A percentile compares a stretch with the other conserved stretches of the same genome.
phyloP scores from a whole-genome alignment of 1,140 invertebrate genomes.

The Ceratina australensis region DNA sequence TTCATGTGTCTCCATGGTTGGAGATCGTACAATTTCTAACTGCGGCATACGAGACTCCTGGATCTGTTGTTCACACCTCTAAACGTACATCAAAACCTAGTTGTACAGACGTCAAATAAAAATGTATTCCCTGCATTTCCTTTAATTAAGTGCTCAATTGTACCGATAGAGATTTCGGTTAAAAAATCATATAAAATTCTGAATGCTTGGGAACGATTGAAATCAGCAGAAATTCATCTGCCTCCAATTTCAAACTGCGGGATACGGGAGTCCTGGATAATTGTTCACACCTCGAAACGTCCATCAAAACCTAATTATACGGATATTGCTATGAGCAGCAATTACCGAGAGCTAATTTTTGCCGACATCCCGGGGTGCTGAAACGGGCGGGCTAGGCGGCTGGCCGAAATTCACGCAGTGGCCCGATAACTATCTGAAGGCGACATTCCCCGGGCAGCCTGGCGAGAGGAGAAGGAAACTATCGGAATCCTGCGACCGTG shows the following conservation, averaged over 20 bases:
- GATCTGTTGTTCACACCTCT: background rate
- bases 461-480: slow-evolving; percentile 35
- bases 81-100: background rate
- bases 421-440: slow-evolving; percentile 51
- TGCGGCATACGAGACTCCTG: no score
- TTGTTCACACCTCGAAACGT: slow-evolving; percentile 1
- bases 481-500: slow-evolving; percentile 53
- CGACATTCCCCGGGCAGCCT: slow-evolving; percentile 57
- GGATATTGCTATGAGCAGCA: slow-evolving; percentile 6
- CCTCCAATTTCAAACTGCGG: no score
- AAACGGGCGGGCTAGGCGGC: background rate
- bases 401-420: slow-evolving; percentile 27
- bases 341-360: slow-evolving; percentile 23
- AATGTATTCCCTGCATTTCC: no score
- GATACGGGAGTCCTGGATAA: no score
- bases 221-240: no score
- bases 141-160: no score
- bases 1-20: no score
- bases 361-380: background rate
- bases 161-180: no score
- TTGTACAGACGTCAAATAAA: background rate
- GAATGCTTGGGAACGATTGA: no score
- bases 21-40: no score
- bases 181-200: no score
- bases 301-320: slow-evolving; percentile 3